Conservation (phyloP, 2,888 invertebrate genomes). For the Phlogophora meticulosa region DNA sequence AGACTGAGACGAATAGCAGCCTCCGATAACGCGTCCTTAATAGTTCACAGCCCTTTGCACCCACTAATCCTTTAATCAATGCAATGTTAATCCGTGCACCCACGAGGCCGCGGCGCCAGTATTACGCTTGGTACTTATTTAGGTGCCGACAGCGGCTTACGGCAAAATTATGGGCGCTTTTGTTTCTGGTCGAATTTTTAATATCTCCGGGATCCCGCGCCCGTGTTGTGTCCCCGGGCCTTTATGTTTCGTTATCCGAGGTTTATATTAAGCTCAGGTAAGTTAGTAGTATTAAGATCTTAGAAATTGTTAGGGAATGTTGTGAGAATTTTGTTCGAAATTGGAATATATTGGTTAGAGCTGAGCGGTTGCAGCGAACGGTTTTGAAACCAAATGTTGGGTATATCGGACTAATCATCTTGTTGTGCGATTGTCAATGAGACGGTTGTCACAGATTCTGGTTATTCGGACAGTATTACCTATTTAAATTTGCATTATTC, state of each 20-base stretch:
- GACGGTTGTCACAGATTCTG: background rate
- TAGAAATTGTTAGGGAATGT: constrained; percentile 45
- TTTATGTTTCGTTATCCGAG: constrained; percentile 60
- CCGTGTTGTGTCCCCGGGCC: constrained; percentile 63
- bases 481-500: background rate
- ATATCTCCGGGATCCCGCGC: constrained; percentile 64
- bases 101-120: constrained; percentile 30
- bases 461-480: background rate
- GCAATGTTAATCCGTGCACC: constrained; percentile 53
- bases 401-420: background rate
- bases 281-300: constrained; percentile 63
- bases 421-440: background rate
- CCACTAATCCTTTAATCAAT: constrained; percentile 58
- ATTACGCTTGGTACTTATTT: constrained; percentile 64
- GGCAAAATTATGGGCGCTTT: constrained; percentile 67
- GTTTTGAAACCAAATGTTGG: background rate
- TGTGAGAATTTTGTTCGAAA: constrained; percentile 37
- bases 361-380: background rate
- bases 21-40: no score
- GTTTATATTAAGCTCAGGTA: constrained; percentile 61
- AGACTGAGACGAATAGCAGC: no score
- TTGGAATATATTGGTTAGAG: constrained; percentile 11
- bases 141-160: constrained; percentile 64
- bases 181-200: constrained; percentile 73
- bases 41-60: constrained; percentile 24